Evolutionary conservation across 2,113 vertebrate species (phyloP), one percentile per base, ranked within the genome.

Genomic region (Podarcis muralis): DNA sequence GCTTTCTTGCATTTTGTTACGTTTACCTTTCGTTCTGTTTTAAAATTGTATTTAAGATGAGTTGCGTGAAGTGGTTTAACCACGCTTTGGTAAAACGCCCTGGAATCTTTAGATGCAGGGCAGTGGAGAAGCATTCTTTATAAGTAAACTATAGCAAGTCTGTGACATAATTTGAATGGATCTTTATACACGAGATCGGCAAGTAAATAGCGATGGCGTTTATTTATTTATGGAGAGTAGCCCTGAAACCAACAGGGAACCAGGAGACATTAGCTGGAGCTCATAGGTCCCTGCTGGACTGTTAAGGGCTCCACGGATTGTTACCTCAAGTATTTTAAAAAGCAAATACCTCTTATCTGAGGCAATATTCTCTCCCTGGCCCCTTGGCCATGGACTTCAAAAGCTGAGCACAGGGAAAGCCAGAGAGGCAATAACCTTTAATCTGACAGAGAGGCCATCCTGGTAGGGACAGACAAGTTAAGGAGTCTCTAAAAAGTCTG

Each of bases 301-400:
- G 93, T 95, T 94, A 95, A 0, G 12, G 78, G 82, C 80, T 95
- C 91, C 90, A 81, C 53, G 88, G 90, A 93, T 95, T 95, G 86
- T 93, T 93, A 85, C 93, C 92, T 87, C 72, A 92, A 96, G 92
- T 93, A 71, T 92, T 91, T 95, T 92, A 93, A 95, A 96, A 95
- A 93, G 93, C 94, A 97, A 97, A 97, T 95, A 95, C 92, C 92
- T 96, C 95, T 96, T 96, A 95, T 97, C 95, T 94, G 85, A 89
- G 92, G 94, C 94, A 93, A 94, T 95, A 93, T 96, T 97, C 95
- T 96, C 95, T 95, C 94, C 87, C 91, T 91, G 93, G 89, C 93
- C 92, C 95, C 96, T 96, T 96, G 96, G 96, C 96, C 96, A 90
- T 97, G 96, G 96, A 97, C 96, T 97, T 97, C 96, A 97, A 97